These are phyloP conservation scores for Halocaridina rubra DNA, from an alignment of 2,888 invertebrate genomes.

Conservation along the genomic window DNA sequence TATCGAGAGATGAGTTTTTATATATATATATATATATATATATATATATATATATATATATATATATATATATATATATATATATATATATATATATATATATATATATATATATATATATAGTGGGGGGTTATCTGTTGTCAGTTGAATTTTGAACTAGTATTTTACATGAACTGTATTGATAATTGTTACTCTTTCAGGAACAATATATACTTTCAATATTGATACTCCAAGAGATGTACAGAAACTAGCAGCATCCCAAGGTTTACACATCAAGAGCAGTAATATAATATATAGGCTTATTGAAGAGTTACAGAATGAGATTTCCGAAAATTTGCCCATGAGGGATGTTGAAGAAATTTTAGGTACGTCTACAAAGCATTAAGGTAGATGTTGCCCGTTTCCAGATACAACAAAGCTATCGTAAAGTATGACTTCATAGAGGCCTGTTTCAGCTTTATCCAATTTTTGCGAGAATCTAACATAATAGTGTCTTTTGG, in stretches of 20 bases:
- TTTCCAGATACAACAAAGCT: too few species aligned
- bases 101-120: too few species aligned
- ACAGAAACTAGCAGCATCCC: conserved; percentile 71
- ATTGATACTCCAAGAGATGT: conserved; percentile 71
- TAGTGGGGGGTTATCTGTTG: too few species aligned
- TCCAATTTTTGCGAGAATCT: too few species aligned
- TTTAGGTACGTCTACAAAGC: conserved; percentile 78
- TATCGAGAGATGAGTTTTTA: neutral
- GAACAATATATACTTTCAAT: conserved; percentile 90
- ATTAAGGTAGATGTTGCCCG: too few species aligned
- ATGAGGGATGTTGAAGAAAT: conserved; percentile 79
- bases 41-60: neutral
- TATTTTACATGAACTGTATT: too few species aligned
- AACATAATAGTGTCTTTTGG: too few species aligned
- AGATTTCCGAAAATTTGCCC: conserved; percentile 81
- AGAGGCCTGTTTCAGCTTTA: too few species aligned
- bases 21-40: neutral
- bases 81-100: neutral
- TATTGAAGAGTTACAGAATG: conserved; percentile 86
- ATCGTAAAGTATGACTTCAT: too few species aligned
- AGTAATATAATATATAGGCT: conserved; percentile 94
- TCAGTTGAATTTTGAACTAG: neutral
- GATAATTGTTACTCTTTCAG: conserved; percentile 71
- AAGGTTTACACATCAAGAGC: conserved; percentile 75
- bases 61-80: neutral